Base-by-base conservation (phyloP, 2,113 vertebrate species). In the Pollimyrus isidori region DNA sequence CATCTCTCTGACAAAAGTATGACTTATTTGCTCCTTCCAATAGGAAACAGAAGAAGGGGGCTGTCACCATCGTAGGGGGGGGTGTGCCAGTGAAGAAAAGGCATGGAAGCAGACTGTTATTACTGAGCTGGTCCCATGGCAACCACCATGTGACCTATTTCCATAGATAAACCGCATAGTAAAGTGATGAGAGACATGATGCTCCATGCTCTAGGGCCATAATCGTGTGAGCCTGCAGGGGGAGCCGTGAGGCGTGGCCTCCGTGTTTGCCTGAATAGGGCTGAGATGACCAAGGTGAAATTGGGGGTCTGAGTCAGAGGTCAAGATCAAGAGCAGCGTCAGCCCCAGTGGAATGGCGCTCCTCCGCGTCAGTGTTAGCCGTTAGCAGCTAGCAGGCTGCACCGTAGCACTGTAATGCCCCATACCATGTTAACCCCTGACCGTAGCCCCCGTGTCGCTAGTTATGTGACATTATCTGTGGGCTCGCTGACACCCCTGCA, bases 401-500 rank as follows among this genome's bases (percentile, higher is more conserved):
- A 80, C 13, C 9, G 7, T 80, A 15, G 17, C 73, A 42, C 73
- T 80, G 73, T 39, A 42, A 80, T 17, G 73, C 35, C 73, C 35
- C 73, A 80, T 35, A 19, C 73, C 73, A 80, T 80, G 73, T 7
- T 80, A 80, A 80, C 73, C 73, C 39, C 30, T 42, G 35, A 42
- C 73, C 35, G 35, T 80, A 19, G 73, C 30, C 73, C 35, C 73
- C 13, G 73, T 42, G 73, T 80, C 35, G 7, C n/a, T 95, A 94
- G 93, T 94, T 92, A 93, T 94, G 93, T 95, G 94, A 95, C 95
- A 96, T 97, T 97, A 97, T 97, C 94, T 96, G 96, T 95, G 96
- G 91, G 94, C 93, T 94, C 94, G 93, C 93, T 92, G 93, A 94
- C 94, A 94, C 93, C 91, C 92, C 93, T 87, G 88, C 94, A 98